phyloP scores from a whole-genome alignment of 2,113 vertebrate species.

The Aramus guarauna region DNA sequence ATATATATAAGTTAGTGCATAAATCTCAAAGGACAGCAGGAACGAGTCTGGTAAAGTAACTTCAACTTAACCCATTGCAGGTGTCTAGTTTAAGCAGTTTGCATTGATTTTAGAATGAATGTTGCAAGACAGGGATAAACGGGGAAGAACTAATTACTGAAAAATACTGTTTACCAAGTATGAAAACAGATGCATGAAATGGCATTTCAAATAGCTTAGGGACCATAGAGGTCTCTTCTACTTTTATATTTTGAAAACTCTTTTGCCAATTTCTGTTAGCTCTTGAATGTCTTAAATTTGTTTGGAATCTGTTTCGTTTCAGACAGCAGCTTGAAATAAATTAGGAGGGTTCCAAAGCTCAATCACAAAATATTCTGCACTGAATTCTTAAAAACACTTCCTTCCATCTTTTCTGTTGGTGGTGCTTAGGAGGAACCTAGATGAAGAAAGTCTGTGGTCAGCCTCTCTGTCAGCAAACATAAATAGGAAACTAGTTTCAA shows the following conservation, averaged over 20 bases:
- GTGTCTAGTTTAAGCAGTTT: neutral
- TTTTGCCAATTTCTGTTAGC: neutral
- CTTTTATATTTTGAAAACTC: neutral
- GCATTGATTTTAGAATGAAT: neutral
- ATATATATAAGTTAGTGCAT: neutral
- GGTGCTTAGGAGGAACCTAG: neutral
- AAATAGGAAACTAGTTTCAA: neutral
- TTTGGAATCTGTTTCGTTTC: neutral
- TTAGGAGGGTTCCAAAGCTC: neutral
- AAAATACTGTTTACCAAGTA: neutral
- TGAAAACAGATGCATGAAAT: neutral
- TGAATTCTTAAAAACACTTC: neutral
- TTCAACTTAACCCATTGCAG: neutral
- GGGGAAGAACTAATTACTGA: neutral
- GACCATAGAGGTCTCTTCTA: neutral
- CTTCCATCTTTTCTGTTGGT: neutral
- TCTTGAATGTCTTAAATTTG: neutral
- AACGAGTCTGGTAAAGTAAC: neutral
- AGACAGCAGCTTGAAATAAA: neutral
- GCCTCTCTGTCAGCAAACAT: neutral
- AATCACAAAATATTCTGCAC: neutral
- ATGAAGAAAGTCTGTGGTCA: neutral
- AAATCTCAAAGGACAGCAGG: neutral
- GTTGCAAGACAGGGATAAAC: neutral
- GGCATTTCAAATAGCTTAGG: neutral